phyloP scores from a whole-genome alignment of 2,888 invertebrate genomes.

The Lepidocyrtoides sp. region DNA sequence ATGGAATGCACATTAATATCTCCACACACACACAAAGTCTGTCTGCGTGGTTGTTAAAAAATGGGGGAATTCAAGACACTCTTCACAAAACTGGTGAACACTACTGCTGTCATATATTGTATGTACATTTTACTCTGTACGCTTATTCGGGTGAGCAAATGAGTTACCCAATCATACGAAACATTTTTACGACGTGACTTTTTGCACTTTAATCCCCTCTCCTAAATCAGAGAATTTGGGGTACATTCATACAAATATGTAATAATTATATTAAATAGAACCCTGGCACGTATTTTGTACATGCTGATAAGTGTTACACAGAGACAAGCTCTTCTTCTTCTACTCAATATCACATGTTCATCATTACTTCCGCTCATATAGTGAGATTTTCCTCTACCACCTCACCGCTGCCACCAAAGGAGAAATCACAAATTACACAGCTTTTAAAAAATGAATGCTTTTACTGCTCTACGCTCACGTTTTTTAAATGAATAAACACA shows the following conservation, averaged over 20 bases:
- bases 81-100: not conserved
- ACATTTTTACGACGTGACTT: conserved; percentile 66
- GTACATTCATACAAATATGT: not conserved
- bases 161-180: conserved; percentile 49
- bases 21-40: conserved; percentile 1
- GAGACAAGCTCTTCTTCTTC: not conserved
- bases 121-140: not conserved
- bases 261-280: too few species aligned
- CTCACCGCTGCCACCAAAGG: not conserved
- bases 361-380: conserved; percentile 35
- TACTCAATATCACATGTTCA: too few species aligned
- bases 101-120: too few species aligned
- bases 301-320: not conserved
- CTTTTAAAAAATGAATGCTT: not conserved
- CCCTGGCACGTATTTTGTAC: too few species aligned
- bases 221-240: not conserved
- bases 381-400: not conserved
- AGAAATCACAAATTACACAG: conserved; percentile 5
- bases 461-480: not conserved
- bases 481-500: too few species aligned
- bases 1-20: conserved; percentile 36
- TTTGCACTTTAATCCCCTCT: conserved; percentile 53
- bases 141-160: not conserved
- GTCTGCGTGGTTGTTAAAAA: not conserved
- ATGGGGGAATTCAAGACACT: not conserved